Evolutionary conservation across 2,113 vertebrate species (phyloP), one percentile per base, ranked within the genome.

Genomic region (Corythaixoides concolor): DNA sequence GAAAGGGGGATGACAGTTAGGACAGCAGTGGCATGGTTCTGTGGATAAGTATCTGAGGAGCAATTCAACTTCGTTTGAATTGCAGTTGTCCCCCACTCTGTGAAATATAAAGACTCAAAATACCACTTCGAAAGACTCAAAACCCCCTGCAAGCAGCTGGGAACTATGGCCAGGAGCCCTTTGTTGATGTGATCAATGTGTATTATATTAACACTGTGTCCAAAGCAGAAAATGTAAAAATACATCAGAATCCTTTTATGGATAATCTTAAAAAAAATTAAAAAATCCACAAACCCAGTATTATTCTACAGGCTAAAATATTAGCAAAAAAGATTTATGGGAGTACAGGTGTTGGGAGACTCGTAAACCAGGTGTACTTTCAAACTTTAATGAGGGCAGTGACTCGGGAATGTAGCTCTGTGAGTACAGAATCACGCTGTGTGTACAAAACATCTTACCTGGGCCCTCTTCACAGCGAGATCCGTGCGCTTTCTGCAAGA

Each of bases 61-160:
- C 12, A 85, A 35, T 33, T 59, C 9, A 35, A 5, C 12, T 23
- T 27, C 47, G 1, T 6, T 52, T 1, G 12, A 43, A 43, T 43
- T 43, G 41, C 41, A 13, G 12, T 43, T 43, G 41, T 58, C 11
- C 15, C 8, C 9, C 13, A n/a, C 4, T 4, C 0, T 14, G 7
- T 28, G 50, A 86, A 72, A 68, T 11, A 27, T 3, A 16, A 68
- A 64, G 43, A 5, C 14, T n/a, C 3, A 19, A 33, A 47, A 22
- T 33, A 41, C 9, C 6, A 8, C n/a, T 35, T 24, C 8, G 53
- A 60, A 52, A 64, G 3, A 62, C 13, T 12, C 12, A 8, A 53
- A 78, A 26, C 5, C 30, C 47, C n/a, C 9, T 18, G 30, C 32
- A 56, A 72, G 35, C 3, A 3, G 2, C 33, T 49, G 68, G 30